phyloP scores from a whole-genome alignment of 2,797 vertebrate genomes.

The Chlorospingus flavigularis region DNA sequence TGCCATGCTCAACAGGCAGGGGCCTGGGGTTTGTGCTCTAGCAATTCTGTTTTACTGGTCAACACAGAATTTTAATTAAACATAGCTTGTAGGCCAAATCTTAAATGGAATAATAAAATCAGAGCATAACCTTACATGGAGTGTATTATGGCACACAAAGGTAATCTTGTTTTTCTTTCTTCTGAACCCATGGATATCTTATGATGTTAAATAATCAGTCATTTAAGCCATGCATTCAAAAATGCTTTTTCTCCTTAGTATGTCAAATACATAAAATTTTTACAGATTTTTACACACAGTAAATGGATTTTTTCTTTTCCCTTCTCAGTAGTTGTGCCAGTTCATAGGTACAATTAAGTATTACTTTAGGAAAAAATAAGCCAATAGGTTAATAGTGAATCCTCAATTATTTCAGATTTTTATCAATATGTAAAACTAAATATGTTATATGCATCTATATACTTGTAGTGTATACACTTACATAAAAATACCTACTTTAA shows the following conservation, averaged over 20 bases:
- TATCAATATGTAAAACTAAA: neutral
- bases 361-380: slow-evolving; percentile 13
- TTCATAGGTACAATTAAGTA: neutral
- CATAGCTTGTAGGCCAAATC: neutral
- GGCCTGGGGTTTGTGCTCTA: neutral
- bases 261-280: slow-evolving; percentile 25
- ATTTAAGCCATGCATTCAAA: slow-evolving; percentile 10
- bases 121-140: neutral
- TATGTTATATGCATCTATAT: neutral
- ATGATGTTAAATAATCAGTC: slow-evolving; percentile 16
- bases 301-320: neutral
- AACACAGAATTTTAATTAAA: slow-evolving; percentile 62
- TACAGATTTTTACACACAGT: neutral
- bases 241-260: neutral
- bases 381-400: neutral
- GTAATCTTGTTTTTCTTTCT: slow-evolving; percentile 44
- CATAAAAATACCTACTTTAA: neutral
- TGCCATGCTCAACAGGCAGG: neutral
- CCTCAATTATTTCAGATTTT: neutral
- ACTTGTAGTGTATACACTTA: neutral
- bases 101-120: slow-evolving; percentile 51
- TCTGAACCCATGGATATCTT: neutral
- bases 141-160: slow-evolving; percentile 1
- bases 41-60: slow-evolving; percentile 36
- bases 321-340: slow-evolving; percentile 3